Evolutionary conservation across 2,888 invertebrate genomes (phyloP).

Genomic region (Sinohyriopsis cumingii): DNA sequence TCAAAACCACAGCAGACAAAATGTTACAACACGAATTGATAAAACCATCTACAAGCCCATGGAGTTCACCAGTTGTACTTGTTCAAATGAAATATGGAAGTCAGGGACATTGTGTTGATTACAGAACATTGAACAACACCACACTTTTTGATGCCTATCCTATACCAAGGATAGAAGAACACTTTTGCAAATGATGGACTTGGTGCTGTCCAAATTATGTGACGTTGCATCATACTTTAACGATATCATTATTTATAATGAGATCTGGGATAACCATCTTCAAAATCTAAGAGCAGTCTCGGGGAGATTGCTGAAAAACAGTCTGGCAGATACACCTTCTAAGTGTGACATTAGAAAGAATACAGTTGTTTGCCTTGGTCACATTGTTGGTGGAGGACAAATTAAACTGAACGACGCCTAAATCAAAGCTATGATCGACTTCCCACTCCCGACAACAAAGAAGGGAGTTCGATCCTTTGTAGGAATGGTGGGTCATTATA

Average conservation of each 20-base stretch:
- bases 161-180: too few relatives aligned
- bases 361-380: constrained; percentile 13
- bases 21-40: too few relatives aligned
- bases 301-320: constrained; percentile 2
- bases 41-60: too few relatives aligned
- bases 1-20: too few relatives aligned
- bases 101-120: too few relatives aligned
- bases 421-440: constrained; percentile 10
- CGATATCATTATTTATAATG: constrained; percentile 6
- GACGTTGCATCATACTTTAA: constrained; percentile 1
- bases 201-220: neutral
- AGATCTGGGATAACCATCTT: neutral
- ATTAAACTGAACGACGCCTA: constrained; percentile 11
- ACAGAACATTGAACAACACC: too few relatives aligned
- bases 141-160: too few relatives aligned
- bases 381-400: constrained; percentile 12
- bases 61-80: too few relatives aligned
- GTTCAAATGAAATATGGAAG: too few relatives aligned
- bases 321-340: constrained; percentile 11
- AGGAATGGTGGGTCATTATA: constrained; percentile 19
- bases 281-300: constrained; percentile 2
- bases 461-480: constrained; percentile 15
- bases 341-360: constrained; percentile 16
- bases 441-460: constrained; percentile 10
- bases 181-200: neutral